Evolutionary conservation across 2,113 vertebrate species (phyloP).

Genomic region (Lipophrys pholis): DNA sequence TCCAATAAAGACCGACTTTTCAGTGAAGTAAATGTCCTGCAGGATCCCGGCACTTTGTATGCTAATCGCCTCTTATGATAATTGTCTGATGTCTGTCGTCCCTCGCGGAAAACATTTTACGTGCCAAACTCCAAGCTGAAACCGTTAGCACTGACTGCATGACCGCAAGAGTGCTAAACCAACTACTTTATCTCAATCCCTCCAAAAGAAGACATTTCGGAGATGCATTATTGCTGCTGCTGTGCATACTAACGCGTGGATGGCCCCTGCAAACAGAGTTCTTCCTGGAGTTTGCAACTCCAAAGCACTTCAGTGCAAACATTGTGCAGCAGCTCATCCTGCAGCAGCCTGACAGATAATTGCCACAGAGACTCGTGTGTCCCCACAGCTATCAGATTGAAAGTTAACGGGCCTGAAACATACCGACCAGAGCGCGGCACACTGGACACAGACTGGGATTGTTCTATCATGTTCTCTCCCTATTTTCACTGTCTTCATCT

Average conservation of each 20-base stretch:
- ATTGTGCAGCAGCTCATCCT: constrained; percentile 41
- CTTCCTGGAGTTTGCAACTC: constrained; percentile 19
- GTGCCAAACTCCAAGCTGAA: neutral
- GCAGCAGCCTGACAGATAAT: constrained; percentile 59
- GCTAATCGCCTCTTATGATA: constrained; percentile 26
- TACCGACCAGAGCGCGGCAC: constrained; percentile 31
- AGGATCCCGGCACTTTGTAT: neutral
- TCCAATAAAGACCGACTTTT: neutral
- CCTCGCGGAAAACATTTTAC: constrained; percentile 1
- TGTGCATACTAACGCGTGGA: constrained; percentile 29
- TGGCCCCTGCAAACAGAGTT: constrained; percentile 1
- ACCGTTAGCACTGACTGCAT: neutral
- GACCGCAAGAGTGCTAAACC: neutral
- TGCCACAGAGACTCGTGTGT: constrained; percentile 54
- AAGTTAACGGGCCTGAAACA: constrained; percentile 35
- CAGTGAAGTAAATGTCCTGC: neutral
- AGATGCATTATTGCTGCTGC: constrained; percentile 3
- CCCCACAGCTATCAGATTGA: constrained; percentile 63
- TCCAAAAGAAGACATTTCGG: constrained; percentile 6
- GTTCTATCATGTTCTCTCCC: constrained; percentile 34
- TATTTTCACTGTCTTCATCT: constrained; percentile 7
- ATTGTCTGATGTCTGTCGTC: constrained; percentile 16
- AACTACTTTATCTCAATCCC: constrained; percentile 21
- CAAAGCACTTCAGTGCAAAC: constrained; percentile 7
- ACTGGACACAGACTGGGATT: constrained; percentile 38